phyloP scores from a whole-genome alignment of 2,888 invertebrate genomes.

The Diaperis boleti region DNA sequence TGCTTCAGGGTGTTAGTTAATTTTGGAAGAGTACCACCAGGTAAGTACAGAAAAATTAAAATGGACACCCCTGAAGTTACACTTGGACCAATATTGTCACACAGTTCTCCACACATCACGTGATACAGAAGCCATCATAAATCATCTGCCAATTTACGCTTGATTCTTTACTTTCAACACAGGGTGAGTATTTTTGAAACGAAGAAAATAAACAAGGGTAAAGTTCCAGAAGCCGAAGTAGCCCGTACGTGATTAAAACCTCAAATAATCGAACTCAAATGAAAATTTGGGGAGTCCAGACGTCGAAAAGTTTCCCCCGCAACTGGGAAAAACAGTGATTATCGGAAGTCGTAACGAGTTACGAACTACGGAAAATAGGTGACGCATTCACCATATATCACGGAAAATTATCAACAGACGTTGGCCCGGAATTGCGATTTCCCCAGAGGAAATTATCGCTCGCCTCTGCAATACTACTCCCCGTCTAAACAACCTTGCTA shows the following conservation, averaged over 20 bases:
- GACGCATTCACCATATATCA: slow-evolving; percentile 29
- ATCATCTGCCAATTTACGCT: too few relatives aligned
- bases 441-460: slow-evolving; percentile 36
- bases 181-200: too few relatives aligned
- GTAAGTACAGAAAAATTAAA: too few relatives aligned
- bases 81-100: too few relatives aligned
- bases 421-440: slow-evolving; percentile 23
- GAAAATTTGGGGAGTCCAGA: neutral
- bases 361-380: slow-evolving; percentile 17
- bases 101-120: too few relatives aligned
- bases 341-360: slow-evolving; percentile 25
- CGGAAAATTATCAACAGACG: slow-evolving; percentile 26
- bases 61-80: too few relatives aligned
- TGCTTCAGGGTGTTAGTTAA: too few relatives aligned
- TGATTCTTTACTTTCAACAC: too few relatives aligned
- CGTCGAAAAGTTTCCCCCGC: neutral
- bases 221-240: too few relatives aligned
- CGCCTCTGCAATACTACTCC: slow-evolving; percentile 6
- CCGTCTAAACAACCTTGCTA: slow-evolving; percentile 7
- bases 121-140: too few relatives aligned
- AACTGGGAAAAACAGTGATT: slow-evolving; percentile 18
- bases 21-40: too few relatives aligned
- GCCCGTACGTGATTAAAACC: neutral
- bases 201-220: too few relatives aligned
- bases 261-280: slow-evolving; percentile 1